These are phyloP conservation scores for Bradypus variegatus DNA, from an alignment of 2,797 vertebrate species.

Conservation along the genomic window DNA sequence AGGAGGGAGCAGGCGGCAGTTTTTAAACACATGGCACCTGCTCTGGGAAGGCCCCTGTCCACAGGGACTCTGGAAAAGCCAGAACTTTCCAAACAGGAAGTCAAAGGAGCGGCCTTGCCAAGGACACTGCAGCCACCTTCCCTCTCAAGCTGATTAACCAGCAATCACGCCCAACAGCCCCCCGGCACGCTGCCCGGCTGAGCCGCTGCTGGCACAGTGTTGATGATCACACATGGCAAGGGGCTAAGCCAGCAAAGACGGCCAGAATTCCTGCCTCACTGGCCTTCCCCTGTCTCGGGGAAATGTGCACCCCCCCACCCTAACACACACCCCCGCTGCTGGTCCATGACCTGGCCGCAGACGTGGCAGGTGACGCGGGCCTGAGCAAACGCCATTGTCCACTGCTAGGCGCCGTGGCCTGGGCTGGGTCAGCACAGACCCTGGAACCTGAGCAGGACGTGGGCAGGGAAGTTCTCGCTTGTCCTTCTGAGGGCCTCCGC, in stretches of 20 bases:
- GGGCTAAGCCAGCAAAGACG: not conserved
- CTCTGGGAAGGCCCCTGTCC: not conserved
- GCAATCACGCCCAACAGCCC: not conserved
- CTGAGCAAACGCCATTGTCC: not conserved
- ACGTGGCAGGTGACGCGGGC: not conserved
- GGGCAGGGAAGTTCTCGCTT: not conserved
- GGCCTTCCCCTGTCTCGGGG: not conserved
- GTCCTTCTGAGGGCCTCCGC: not conserved
- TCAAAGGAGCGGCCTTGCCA: not conserved
- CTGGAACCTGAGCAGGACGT: not conserved
- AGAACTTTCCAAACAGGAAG: constrained; percentile 8
- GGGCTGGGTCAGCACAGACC: not conserved
- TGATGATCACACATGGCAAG: accelerated
- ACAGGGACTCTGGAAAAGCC: not conserved
- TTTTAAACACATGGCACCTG: accelerated
- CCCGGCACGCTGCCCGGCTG: not conserved
- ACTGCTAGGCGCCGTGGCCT: accelerated
- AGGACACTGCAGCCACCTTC: not conserved
- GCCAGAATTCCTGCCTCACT: not conserved
- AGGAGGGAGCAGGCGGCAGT: not conserved
- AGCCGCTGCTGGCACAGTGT: not conserved
- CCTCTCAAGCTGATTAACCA: not conserved
- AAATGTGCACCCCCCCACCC: not conserved
- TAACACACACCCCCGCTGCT: not conserved
- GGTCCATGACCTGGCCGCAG: not conserved